Base-by-base conservation (phyloP, 2,113 vertebrate genomes). In the Toxotes chatareus region DNA sequence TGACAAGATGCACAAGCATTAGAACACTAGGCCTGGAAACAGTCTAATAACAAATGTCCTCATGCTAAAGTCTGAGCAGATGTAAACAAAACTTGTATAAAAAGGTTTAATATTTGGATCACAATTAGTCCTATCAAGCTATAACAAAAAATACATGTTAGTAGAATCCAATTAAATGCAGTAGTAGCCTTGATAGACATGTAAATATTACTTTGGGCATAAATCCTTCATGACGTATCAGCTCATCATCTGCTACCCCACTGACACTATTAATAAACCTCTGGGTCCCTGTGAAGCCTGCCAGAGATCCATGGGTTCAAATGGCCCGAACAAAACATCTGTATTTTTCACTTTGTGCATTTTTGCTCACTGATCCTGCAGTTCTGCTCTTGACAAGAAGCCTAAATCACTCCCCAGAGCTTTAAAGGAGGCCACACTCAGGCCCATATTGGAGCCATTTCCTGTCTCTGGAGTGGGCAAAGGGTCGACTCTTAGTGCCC, bases 371-470 rank as follows among this genome's bases (percentile, higher is more conserved):
- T 92, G 90, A 91, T 92, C 91, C 57, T 61, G 57, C 60, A 82
- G 86, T 56, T 86, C 87, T 87, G 85, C 79, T 77, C 73, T 69
- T 85, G 84, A 89, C 85, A 79, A 76, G 62, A 21, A 60, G 85
- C 44, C 59, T 73, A 70, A 91, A 94, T 93, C 88, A 76, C 88
- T 91, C 93, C 89, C 88, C 46, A 53, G 91, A 88, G 91, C 34
- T 60, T 83, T 82, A 38, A 73, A 79, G 78, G 81, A 83, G 90
- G 87, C 92, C 86, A 73, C 79, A 83, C 83, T 90, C 86, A 44
- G 70, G 73, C 68, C 91, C 93, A 94, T 93, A 93, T 88, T 94
- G 93, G 90, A 94, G 83, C 87, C 89, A 95, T 95, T 95, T 95
- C 93, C 93, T 94, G 93, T 88, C 88, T 92, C 85, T 83, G 79